A percentile compares a stretch with the other conserved stretches of the same genome.
phyloP scores from a whole-genome alignment of 2,888 invertebrate species.

The Drosophila meridionalis region DNA sequence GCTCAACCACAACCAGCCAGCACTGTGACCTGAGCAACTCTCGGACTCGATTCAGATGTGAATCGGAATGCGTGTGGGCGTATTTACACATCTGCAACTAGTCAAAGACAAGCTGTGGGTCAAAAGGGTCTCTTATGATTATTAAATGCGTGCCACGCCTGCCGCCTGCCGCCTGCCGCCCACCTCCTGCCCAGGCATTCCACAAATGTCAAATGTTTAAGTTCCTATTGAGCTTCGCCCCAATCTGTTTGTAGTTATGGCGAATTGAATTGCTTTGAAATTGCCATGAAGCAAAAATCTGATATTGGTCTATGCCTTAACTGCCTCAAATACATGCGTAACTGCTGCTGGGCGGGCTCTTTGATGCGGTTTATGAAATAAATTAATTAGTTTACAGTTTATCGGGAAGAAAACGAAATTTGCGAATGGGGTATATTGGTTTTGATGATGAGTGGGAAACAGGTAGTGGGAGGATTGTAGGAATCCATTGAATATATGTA shows the following conservation, averaged over 20 bases:
- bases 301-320: neutral
- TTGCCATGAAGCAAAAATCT: neutral
- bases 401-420: neutral
- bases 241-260: neutral
- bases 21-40: slow-evolving; percentile 3
- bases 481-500: too few relatives aligned
- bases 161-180: slow-evolving; percentile 19
- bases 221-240: neutral
- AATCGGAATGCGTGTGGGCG: slow-evolving; percentile 49
- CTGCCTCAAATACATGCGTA: neutral
- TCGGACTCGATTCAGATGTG: slow-evolving; percentile 5
- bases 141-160: slow-evolving; percentile 10
- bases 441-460: neutral
- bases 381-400: slow-evolving; percentile 4
- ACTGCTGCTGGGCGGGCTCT: neutral
- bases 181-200: too few relatives aligned
- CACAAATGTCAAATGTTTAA: slow-evolving; percentile 2
- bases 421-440: neutral
- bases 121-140: neutral
- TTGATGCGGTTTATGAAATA: slow-evolving; percentile 4
- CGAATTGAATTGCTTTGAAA: slow-evolving; percentile 2
- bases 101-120: slow-evolving; percentile 50
- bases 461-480: neutral
- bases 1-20: slow-evolving; percentile 2
- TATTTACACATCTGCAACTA: slow-evolving; percentile 47